phyloP scores from a whole-genome alignment of 64 coral and sea anemone genomes.

The Acropora yongei region DNA sequence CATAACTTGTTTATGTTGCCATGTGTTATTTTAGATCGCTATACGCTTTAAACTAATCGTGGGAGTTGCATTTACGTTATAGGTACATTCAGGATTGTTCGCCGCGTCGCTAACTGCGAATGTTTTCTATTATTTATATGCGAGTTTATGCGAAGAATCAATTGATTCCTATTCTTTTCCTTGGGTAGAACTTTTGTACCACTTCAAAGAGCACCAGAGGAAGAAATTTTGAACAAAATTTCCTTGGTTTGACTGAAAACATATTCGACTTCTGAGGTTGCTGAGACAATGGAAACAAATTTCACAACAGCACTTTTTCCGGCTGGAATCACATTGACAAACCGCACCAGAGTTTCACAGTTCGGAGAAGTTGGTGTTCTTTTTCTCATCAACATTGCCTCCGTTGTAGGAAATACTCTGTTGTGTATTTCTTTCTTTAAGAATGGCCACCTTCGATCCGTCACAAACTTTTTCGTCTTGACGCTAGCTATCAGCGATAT shows the following conservation, averaged over 20 bases:
- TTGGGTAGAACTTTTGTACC: too few relatives aligned
- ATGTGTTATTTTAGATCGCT: neutral
- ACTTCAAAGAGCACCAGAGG: too few relatives aligned
- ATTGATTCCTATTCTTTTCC: neutral
- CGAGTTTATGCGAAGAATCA: neutral
- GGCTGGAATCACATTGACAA: neutral
- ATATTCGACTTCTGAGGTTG: neutral
- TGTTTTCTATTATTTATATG: neutral
- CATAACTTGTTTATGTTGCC: neutral
- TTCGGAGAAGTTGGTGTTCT: slow-evolving; percentile 43
- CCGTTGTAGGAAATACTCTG: slow-evolving; percentile 73
- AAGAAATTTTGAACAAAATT: neutral
- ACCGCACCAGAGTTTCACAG: neutral
- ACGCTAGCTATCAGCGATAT: slow-evolving; percentile 64
- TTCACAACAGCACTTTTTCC: neutral
- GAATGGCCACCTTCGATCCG: slow-evolving; percentile 50
- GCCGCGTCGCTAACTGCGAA: neutral
- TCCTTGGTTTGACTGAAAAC: neutral
- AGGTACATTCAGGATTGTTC: slow-evolving; percentile 1
- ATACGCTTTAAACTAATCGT: neutral
- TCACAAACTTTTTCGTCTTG: slow-evolving; percentile 74
- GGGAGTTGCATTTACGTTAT: neutral
- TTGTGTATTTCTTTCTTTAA: slow-evolving; percentile 61
- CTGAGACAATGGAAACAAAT: slow-evolving; percentile 7
- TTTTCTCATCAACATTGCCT: slow-evolving; percentile 54